Percentiles rank a stretch among this genome's conserved stretches.
Evolutionary conservation across 1,140 invertebrate species (phyloP).

Genomic region (Caenorhabditis latens): DNA sequence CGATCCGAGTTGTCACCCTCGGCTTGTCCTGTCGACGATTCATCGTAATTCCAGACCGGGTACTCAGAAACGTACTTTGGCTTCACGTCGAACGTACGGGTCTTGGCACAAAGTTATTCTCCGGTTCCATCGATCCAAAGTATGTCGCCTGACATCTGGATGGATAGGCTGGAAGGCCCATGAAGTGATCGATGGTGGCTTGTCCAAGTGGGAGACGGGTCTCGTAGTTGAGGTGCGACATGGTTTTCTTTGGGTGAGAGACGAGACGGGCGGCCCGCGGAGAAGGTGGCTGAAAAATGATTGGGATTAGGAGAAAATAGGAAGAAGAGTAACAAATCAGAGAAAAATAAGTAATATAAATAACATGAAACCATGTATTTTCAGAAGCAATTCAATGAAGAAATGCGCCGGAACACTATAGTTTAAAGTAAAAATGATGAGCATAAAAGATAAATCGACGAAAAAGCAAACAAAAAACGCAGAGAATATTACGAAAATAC

Average conservation of each 20-base stretch:
- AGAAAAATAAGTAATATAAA: too few species aligned
- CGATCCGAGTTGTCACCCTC: conserved; percentile 84
- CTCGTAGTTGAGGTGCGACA: conserved; percentile 13
- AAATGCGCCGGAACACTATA: too few species aligned
- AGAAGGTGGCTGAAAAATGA: too few species aligned
- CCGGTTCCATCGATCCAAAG: conserved; percentile 86
- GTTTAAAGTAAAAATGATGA: too few species aligned
- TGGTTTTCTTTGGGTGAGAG: neutral
- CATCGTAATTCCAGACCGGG: conserved; percentile 95
- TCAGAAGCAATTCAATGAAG: too few species aligned
- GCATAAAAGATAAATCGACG: too few species aligned
- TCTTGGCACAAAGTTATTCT: conserved; percentile 88
- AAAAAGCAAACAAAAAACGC: too few species aligned
- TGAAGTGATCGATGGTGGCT: conserved; percentile 8
- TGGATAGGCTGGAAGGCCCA: neutral
- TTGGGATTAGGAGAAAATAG: too few species aligned
- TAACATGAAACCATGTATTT: too few species aligned
- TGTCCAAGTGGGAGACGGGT: conserved; percentile 13
- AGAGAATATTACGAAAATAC: too few species aligned
- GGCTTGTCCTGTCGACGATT: conserved; percentile 83
- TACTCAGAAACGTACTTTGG: conserved; percentile 81
- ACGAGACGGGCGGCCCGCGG: too few species aligned
- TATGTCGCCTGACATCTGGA: conserved; percentile 50
- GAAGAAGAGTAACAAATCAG: too few species aligned
- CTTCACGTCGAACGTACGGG: conserved; percentile 81